Percentiles rank a stretch among this genome's conserved stretches.
Evolutionary conservation across 2,888 invertebrate species (phyloP).

Genomic region (Apotomis betuletana): DNA sequence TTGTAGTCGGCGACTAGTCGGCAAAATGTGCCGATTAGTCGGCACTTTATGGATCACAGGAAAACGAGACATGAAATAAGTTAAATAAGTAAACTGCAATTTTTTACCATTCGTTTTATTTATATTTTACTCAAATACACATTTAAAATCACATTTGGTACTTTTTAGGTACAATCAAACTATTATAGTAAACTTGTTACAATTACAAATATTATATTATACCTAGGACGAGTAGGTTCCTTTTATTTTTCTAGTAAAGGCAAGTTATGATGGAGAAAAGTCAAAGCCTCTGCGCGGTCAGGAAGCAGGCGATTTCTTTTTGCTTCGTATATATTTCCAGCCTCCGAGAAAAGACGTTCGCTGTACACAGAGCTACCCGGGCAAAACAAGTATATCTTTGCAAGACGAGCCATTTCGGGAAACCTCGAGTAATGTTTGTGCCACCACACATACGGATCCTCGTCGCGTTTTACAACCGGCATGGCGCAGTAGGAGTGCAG

Average conservation of each 20-base stretch:
- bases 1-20: too few relatives aligned
- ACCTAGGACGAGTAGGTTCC: too few relatives aligned
- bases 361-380: not conserved
- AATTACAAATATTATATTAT: too few relatives aligned
- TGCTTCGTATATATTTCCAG: not conserved
- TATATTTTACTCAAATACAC: too few relatives aligned
- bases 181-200: too few relatives aligned
- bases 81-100: too few relatives aligned
- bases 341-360: conserved; percentile 1
- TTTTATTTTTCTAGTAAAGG: not conserved
- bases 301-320: conserved; percentile 7
- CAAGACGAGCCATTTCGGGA: not conserved
- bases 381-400: not conserved
- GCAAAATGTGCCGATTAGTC: too few relatives aligned
- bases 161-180: too few relatives aligned
- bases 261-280: conserved; percentile 13
- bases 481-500: not conserved
- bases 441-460: not conserved
- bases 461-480: not conserved
- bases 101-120: too few relatives aligned
- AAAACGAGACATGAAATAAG: too few relatives aligned
- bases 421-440: not conserved
- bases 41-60: too few relatives aligned
- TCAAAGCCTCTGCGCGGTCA: conserved; percentile 11
- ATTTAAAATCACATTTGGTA: too few relatives aligned